Conservation (phyloP, 2,113 vertebrate species). For the Entomyzon cyanotis region DNA sequence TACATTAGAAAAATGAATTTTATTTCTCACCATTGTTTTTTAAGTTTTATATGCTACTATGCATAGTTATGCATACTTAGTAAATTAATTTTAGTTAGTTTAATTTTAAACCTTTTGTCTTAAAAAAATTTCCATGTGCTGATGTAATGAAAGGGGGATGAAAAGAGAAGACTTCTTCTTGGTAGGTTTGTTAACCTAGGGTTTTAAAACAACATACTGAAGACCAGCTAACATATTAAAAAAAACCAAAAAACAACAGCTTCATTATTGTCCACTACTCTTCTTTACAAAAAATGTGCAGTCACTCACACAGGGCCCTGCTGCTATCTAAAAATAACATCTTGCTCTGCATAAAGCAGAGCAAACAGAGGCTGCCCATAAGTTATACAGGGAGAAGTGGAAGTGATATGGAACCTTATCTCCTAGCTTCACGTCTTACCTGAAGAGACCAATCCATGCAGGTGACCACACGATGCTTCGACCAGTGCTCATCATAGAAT, state of each 20-base stretch:
- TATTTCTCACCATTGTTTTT: not conserved
- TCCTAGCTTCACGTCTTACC: slow-evolving; percentile 71
- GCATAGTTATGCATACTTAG: not conserved
- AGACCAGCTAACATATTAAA: not conserved
- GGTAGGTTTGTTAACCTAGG: not conserved
- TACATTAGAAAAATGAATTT: not conserved
- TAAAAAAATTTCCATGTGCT: not conserved
- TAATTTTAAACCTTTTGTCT: not conserved
- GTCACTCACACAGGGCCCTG: not conserved
- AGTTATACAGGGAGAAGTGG: not conserved
- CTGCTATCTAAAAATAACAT: not conserved
- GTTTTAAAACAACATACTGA: not conserved
- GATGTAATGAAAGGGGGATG: not conserved
- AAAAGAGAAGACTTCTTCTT: not conserved
- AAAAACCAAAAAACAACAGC: not conserved
- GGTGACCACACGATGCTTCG: slow-evolving; percentile 95
- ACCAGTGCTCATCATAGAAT: slow-evolving; percentile 98
- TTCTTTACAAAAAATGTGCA: not conserved
- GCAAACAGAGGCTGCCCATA: not conserved
- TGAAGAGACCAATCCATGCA: slow-evolving; percentile 97
- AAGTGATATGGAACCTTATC: not conserved
- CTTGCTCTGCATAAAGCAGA: not conserved
- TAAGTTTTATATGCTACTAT: not conserved
- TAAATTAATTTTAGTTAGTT: not conserved
- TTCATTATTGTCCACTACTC: not conserved